Evolutionary conservation across 2,797 vertebrate genomes (phyloP).

Genomic region (Pseudochirops cupreus): DNA sequence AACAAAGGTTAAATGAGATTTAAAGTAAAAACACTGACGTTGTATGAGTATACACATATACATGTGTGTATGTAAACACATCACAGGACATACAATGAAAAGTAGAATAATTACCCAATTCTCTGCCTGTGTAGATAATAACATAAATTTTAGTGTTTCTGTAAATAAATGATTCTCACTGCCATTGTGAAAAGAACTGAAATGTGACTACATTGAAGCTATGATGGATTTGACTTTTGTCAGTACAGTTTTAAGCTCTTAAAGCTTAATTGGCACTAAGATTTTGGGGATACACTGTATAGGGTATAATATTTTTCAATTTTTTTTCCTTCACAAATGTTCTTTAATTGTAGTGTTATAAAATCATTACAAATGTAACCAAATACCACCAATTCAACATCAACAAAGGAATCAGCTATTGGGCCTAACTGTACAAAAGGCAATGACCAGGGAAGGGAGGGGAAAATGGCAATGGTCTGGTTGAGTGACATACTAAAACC

Average conservation of each 20-base stretch:
- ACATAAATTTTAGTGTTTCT: neutral
- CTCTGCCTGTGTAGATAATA: neutral
- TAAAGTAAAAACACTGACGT: neutral
- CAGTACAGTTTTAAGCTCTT: neutral
- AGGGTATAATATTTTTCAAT: neutral
- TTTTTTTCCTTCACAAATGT: neutral
- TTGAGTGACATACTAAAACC: neutral
- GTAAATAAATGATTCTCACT: neutral
- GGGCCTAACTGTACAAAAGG: neutral
- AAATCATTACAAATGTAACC: neutral
- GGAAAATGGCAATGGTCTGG: neutral
- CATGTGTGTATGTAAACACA: neutral
- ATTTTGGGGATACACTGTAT: neutral
- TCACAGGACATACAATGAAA: neutral
- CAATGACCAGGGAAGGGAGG: neutral
- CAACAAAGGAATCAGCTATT: neutral
- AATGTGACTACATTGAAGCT: neutral
- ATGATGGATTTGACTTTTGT: neutral
- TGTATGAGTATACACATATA: neutral
- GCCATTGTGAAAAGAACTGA: neutral
- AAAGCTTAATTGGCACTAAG: neutral
- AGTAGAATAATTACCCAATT: neutral
- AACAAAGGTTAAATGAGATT: neutral
- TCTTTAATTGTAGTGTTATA: slow-evolving; percentile 15
- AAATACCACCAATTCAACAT: neutral